These are phyloP conservation scores for Dasypus novemcinctus DNA, from an alignment of 2,113 vertebrate species.

Conservation along the genomic window DNA sequence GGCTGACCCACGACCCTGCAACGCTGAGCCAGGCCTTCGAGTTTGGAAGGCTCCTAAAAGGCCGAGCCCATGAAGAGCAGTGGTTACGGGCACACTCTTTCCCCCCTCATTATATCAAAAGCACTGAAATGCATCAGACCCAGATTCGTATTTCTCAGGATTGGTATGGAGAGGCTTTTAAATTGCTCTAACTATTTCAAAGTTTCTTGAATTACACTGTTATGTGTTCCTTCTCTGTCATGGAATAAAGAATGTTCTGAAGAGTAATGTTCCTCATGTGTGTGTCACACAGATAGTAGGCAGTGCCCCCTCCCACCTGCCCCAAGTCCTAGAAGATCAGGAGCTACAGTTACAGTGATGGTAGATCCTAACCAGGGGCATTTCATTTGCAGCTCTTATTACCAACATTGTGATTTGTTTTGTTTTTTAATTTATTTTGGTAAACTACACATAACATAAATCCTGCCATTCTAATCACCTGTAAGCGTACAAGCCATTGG, in stretches of 20 bases:
- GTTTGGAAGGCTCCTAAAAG: conserved; percentile 17
- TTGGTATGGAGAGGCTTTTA: conserved; percentile 47
- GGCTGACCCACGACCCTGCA: not conserved
- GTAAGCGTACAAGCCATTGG: too few relatives aligned
- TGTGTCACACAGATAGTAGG: too few relatives aligned
- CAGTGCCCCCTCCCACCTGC: not conserved
- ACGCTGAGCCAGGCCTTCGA: not conserved
- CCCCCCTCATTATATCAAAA: conserved; percentile 38
- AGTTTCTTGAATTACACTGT: conserved; percentile 3
- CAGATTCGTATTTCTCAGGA: conserved; percentile 24
- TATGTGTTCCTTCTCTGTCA: conserved; percentile 1
- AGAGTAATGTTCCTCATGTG: not conserved
- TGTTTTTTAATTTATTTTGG: too few relatives aligned
- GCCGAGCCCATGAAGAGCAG: conserved; percentile 1
- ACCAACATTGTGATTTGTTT: not conserved
- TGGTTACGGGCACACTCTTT: not conserved
- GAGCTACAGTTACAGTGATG: not conserved
- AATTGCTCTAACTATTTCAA: conserved; percentile 44
- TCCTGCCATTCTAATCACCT: too few relatives aligned
- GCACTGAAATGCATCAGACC: not conserved
- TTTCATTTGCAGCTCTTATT: not conserved
- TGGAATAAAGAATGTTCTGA: conserved; percentile 31
- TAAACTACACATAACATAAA: too few relatives aligned
- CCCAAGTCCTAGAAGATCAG: not conserved
- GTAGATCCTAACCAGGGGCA: not conserved